Percentiles rank a stretch among this genome's conserved stretches.
These are phyloP conservation scores for Solenopsis invicta DNA, from an alignment of 1,140 invertebrate genomes.

Conservation along the genomic window DNA sequence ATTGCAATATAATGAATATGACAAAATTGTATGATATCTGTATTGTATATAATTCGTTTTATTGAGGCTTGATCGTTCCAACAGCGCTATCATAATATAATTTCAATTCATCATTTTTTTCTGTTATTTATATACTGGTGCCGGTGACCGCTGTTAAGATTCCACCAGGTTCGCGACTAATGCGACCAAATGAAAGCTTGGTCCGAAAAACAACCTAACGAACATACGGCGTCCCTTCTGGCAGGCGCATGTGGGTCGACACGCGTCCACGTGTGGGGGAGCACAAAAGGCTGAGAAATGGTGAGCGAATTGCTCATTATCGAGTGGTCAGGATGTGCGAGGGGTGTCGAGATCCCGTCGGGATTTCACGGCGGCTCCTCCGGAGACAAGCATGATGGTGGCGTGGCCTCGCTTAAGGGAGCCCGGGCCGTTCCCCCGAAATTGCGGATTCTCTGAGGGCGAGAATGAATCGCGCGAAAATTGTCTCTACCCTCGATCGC, in stretches of 20 bases:
- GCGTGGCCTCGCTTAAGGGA: slow-evolving; percentile 37
- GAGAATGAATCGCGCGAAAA: slow-evolving; percentile 75
- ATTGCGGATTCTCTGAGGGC: slow-evolving; percentile 56
- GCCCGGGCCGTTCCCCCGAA: slow-evolving; percentile 22
- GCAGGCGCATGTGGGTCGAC: slow-evolving; percentile 49
- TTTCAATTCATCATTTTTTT: background rate
- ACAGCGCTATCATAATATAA: background rate
- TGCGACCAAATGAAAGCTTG: slow-evolving; percentile 49
- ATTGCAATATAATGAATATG: background rate
- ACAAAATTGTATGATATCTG: background rate
- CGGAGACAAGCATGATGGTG: slow-evolving; percentile 19
- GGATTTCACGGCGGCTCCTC: slow-evolving; percentile 69
- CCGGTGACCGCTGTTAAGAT: background rate
- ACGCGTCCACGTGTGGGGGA: slow-evolving; percentile 76
- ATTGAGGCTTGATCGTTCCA: background rate
- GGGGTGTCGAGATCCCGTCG: slow-evolving; percentile 46
- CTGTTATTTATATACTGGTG: background rate
- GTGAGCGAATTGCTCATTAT: slow-evolving; percentile 83
- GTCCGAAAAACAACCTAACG: slow-evolving; percentile 64
- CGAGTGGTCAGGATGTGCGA: slow-evolving; percentile 75
- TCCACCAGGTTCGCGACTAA: slow-evolving; percentile 50
- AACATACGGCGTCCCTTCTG: slow-evolving; percentile 71
- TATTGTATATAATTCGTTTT: background rate
- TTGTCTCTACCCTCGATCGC: slow-evolving; percentile 58
- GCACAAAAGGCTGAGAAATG: slow-evolving; percentile 82